These are phyloP conservation scores for Argynnis bischoffii DNA, from an alignment of 2,888 invertebrate species.

Conservation along the genomic window DNA sequence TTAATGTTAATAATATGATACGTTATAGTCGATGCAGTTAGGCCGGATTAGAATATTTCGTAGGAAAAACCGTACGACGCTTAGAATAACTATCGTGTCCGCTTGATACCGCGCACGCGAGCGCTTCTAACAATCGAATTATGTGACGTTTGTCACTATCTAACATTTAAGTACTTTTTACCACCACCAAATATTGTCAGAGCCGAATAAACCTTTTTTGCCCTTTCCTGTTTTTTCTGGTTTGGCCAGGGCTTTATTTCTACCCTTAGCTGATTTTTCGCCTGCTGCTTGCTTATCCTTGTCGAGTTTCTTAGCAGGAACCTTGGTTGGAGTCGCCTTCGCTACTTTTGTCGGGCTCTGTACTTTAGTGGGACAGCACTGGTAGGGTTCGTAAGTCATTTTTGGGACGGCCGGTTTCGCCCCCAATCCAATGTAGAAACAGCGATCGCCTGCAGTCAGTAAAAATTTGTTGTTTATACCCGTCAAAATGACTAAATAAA, in stretches of 20 bases:
- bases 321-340: conserved; percentile 86
- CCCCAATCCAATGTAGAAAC: conserved; percentile 98
- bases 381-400: conserved; percentile 93
- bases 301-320: conserved; percentile 80
- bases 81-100: conserved; percentile 72
- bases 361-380: conserved; percentile 95
- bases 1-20: conserved; percentile 68
- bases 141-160: conserved; percentile 57
- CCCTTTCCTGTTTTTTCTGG: conserved; percentile 83
- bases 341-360: conserved; percentile 90
- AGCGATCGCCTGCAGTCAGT: conserved; percentile 97
- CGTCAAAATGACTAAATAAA: conserved; percentile 67
- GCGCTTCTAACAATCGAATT: conserved; percentile 64
- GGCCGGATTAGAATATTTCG: conserved; percentile 54
- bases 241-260: conserved; percentile 80
- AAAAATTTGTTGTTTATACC: conserved; percentile 90
- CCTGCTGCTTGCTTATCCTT: conserved; percentile 67
- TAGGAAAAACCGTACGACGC: conserved; percentile 54
- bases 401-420: conserved; percentile 90
- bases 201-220: conserved; percentile 92
- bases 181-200: conserved; percentile 93
- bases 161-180: conserved; percentile 68
- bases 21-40: conserved; percentile 60
- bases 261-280: conserved; percentile 69
- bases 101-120: conserved; percentile 67